Percentiles rank a stretch among this genome's conserved stretches.
Evolutionary conservation across 2,888 invertebrate genomes (phyloP).

Genomic region (Chrysina gloriosa): DNA sequence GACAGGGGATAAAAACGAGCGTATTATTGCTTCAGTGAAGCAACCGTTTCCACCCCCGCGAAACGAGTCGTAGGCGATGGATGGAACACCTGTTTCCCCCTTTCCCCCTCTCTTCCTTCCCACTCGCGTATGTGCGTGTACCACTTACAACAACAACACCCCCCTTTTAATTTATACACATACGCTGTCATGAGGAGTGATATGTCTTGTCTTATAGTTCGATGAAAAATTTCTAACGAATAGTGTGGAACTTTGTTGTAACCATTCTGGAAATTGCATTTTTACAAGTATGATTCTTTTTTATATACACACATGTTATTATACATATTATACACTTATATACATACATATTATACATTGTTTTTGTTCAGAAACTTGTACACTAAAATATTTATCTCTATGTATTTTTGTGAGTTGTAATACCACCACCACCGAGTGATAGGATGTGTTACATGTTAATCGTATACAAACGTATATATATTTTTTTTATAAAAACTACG

Average conservation of each 20-base stretch:
- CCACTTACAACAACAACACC: neutral
- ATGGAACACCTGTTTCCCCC: conserved; percentile 1
- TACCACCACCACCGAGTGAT: neutral
- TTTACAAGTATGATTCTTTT: conserved; percentile 41
- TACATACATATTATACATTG: conserved; percentile 22
- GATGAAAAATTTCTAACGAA: conserved; percentile 34
- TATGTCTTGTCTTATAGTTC: neutral
- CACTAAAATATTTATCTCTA: conserved; percentile 7
- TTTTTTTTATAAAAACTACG: conserved; percentile 25
- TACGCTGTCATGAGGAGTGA: neutral
- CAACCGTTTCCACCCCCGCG: neutral
- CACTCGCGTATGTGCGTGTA: conserved; percentile 14
- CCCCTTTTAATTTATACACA: conserved; percentile 38
- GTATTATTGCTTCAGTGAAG: conserved; percentile 42
- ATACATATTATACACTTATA: conserved; percentile 10
- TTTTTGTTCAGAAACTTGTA: conserved; percentile 13
- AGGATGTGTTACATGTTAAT: neutral
- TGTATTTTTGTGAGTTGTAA: conserved; percentile 14
- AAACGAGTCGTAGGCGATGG: conserved; percentile 14
- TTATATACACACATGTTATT: conserved; percentile 36
- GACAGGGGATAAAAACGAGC: conserved; percentile 14
- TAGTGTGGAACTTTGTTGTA: conserved; percentile 29
- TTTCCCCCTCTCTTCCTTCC: conserved; percentile 4
- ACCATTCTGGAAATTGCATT: conserved; percentile 28
- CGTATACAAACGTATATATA: neutral